phyloP scores from a whole-genome alignment of 1,140 invertebrate genomes.

The Apis mellifera region DNA sequence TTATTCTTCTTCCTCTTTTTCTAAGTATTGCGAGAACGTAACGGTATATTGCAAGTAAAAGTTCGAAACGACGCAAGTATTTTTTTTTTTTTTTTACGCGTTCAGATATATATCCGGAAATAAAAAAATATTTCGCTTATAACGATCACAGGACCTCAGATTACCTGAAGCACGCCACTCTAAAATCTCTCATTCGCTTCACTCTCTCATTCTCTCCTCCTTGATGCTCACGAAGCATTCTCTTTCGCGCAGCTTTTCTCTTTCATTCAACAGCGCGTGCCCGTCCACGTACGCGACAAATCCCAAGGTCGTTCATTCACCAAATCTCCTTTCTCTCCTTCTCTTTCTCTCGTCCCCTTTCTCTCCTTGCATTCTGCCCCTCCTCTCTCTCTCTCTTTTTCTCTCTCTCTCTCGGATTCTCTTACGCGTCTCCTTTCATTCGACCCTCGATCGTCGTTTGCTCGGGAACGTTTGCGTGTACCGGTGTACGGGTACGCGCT shows the following conservation, averaged over 20 bases:
- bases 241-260: slow-evolving; percentile 48
- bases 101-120: slow-evolving; percentile 78
- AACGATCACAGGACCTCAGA: slow-evolving; percentile 83
- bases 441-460: slow-evolving; percentile 29
- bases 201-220: slow-evolving; percentile 60
- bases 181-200: slow-evolving; percentile 64
- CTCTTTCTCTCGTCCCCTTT: neutral
- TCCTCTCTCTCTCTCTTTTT: neutral
- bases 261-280: slow-evolving; percentile 45
- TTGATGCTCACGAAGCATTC: slow-evolving; percentile 70
- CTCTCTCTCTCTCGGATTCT: slow-evolving; percentile 26
- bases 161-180: slow-evolving; percentile 79
- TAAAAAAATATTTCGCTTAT: slow-evolving; percentile 83
- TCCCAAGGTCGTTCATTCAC: slow-evolving; percentile 58
- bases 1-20: slow-evolving; percentile 65
- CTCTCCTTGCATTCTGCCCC: slow-evolving; percentile 16
- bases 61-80: slow-evolving; percentile 80
- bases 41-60: slow-evolving; percentile 82
- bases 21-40: slow-evolving; percentile 82
- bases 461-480: slow-evolving; percentile 51
- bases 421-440: slow-evolving; percentile 17
- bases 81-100: slow-evolving; percentile 68
- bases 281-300: slow-evolving; percentile 51
- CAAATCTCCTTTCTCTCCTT: slow-evolving; percentile 24
- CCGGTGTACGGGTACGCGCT: slow-evolving; percentile 49